Base-by-base conservation (phyloP, 1,140 invertebrate genomes). In the Drosophila pallidifrons region DNA sequence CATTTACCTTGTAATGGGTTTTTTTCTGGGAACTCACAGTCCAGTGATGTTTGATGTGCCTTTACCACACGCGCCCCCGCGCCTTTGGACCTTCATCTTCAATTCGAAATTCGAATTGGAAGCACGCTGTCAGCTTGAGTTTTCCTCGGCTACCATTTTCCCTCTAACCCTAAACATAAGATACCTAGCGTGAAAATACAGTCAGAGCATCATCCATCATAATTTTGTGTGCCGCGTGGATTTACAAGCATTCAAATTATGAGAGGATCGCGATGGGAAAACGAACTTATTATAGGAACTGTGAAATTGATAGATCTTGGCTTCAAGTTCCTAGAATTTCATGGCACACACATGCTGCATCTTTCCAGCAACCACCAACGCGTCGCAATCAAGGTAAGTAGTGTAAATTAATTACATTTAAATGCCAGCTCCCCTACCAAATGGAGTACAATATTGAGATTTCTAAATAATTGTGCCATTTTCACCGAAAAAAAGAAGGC, bases 231-330 rank as follows among this genome's bases (percentile, higher is more conserved):
- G 54, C 76, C 80, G 87, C 80, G 87, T 91, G 77, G 82, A 90
- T 91, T 90, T 91, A 90, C 87, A 91, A 79, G 82, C 87, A 69
- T 71, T 58, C 88, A 81, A 90, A 87, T 91, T 87, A 90, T 85
- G 68, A 74, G 30, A 57, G 60, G 32, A 82, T 80, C 66, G 66
- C 61, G 66, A 51, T 49, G 45, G 57, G 65, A 70, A 57, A 82
- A 79, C 61, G 67, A 77, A 72, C 68, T 72, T 71, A 88, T 73
- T 70, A 80, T 79, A 67, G 55, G 65, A 78, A 63, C 83, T 82
- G 77, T 77, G 74, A 88, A 72, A 83, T 67, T 67, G 79, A 82
- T 79, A 77, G 80, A 82, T 71, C 32, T 57, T 32, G 54, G 25
- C 7, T 30, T 25, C 20, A 16, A 58, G n/a, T 68, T 83, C 79